Evolutionary conservation across 1,140 invertebrate genomes (phyloP), one percentile per base, ranked within the genome.

Genomic region (Lutraria rhynchaena): DNA sequence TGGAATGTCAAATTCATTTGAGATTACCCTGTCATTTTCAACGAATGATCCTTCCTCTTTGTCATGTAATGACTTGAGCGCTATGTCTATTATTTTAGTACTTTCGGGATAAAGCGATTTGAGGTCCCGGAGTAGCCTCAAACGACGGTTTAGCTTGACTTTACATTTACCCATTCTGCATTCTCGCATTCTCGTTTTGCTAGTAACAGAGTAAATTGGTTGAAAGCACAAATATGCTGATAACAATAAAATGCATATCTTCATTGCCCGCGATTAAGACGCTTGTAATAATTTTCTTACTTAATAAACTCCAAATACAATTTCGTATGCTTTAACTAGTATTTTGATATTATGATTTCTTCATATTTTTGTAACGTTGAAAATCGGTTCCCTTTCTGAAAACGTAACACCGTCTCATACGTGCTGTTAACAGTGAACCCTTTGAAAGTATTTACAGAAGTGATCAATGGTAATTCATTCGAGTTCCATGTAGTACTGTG

Each of bases 141-240:
- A 27, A 37, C 69, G 22, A n/a, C 69, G 49, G 49, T 57, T 71
- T 35, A 41, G 69, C 31, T 71, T 71, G 11, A 55, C 24, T 31
- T 57, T 55, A 71, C 69, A 57, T 27, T 29, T 37, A 0, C 49
- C 53, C 37, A 37, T 71, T 22, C 41, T 31, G 31, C 69, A 71
- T 17, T 57, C 69, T 35, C n/a, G 33, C 5, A 33, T 37, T 13
- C 49, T 55, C 7, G 22, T 51, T 53, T 24, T 71, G 15, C 24
- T 51, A 22, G 69, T 15, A 37, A 71, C 49, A 13, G 69, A 24
- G 0, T 33, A 27, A 22, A 46, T 57, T 46, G 69, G 27, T 35
- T 71, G 69, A 71, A 71, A 71, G 53, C 69, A 71, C 29, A 71
- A 29, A 71, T 51, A 71, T 55, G 69, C 69, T 24, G 69, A 51